Evolutionary conservation across 2,113 vertebrate genomes (phyloP).

Genomic region (Suncus etruscus): DNA sequence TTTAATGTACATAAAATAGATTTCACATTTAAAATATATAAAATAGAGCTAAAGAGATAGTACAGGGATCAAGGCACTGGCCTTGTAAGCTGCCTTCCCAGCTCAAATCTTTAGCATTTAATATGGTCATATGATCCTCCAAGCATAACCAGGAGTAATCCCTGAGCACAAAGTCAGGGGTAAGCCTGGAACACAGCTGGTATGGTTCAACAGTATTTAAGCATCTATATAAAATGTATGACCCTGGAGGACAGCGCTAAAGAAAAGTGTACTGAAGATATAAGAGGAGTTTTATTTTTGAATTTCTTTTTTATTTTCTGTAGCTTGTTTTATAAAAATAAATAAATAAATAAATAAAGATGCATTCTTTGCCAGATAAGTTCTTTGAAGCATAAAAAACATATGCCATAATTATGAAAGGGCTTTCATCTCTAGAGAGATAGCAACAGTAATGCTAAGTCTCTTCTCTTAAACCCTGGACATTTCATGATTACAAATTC

Average conservation of each 20-base stretch:
- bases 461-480: constrained; percentile 61
- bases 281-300: constrained; percentile 88
- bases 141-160: too few relatives aligned
- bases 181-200: too few relatives aligned
- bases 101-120: too few relatives aligned
- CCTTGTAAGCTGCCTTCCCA: too few relatives aligned
- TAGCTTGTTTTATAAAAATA: constrained; percentile 72
- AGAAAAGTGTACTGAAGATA: constrained; percentile 86
- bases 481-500: constrained; percentile 27
- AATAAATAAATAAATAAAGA: constrained; percentile 72
- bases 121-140: too few relatives aligned
- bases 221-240: constrained; percentile 74
- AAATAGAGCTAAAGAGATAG: too few relatives aligned
- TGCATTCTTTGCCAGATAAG: constrained; percentile 70
- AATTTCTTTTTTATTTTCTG: constrained; percentile 70
- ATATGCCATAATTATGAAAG: constrained; percentile 75
- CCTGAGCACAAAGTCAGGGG: too few relatives aligned
- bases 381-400: constrained; percentile 77
- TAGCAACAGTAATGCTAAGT: constrained; percentile 46
- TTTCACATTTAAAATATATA: constrained; percentile 86
- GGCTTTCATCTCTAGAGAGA: constrained; percentile 66
- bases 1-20: constrained; percentile 90
- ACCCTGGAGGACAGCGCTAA: constrained; percentile 87
- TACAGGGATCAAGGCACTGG: too few relatives aligned
- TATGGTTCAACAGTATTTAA: too few relatives aligned